Conservation (phyloP, 1,140 invertebrate genomes). For the Euura lappo region DNA sequence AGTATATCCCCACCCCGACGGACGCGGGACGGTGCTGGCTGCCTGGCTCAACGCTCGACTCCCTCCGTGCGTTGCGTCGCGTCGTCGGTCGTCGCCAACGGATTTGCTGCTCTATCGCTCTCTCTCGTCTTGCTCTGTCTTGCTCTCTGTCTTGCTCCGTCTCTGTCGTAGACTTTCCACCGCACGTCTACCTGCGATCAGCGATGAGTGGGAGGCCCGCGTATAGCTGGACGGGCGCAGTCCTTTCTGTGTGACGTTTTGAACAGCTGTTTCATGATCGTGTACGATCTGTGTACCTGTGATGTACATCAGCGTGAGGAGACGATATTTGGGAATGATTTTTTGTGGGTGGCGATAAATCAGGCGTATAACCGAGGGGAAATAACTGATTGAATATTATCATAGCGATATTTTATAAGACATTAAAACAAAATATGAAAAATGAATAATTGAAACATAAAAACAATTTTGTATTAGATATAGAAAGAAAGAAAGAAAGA, state of each 20-base stretch:
- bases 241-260: neutral
- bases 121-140: neutral
- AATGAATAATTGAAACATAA: no score
- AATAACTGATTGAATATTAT: no score
- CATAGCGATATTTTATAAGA: no score
- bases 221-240: neutral
- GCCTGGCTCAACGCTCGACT: conserved; percentile 23
- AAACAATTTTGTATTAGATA: no score
- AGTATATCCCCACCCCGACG: neutral
- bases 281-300: neutral
- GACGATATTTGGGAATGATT: no score
- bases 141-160: neutral
- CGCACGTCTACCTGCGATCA: neutral
- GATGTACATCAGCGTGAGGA: no score
- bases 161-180: neutral
- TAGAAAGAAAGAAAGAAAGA: no score
- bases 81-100: neutral
- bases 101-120: neutral
- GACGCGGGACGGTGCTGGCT: neutral
- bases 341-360: no score
- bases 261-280: neutral
- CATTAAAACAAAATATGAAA: no score
- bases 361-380: no score
- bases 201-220: neutral
- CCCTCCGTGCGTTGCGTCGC: neutral